Conservation (phyloP, 2,113 vertebrate species). For the Muntiacus muntjak region DNA sequence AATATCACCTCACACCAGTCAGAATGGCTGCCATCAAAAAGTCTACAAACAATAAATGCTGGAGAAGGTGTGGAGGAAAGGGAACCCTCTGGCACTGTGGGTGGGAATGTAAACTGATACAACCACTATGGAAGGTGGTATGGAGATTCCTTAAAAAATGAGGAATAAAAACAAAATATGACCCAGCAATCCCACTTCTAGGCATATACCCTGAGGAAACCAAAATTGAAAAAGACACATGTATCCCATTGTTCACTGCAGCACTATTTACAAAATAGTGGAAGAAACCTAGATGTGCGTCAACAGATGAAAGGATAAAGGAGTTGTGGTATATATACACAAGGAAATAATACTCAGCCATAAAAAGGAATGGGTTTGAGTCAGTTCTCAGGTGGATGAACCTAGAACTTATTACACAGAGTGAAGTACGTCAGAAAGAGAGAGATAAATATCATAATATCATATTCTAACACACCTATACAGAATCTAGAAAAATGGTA, state of each 20-base stretch:
- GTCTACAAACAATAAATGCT: background rate
- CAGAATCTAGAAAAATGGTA: background rate
- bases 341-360: background rate
- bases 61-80: background rate
- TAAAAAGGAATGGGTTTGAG: background rate
- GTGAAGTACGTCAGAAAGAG: background rate
- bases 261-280: background rate
- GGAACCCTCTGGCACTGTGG: background rate
- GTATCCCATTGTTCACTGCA: background rate
- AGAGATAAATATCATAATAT: background rate
- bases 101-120: background rate
- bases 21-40: background rate
- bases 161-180: background rate
- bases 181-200: accelerated
- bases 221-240: background rate
- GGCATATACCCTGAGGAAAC: background rate
- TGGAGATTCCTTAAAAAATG: background rate
- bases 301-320: background rate
- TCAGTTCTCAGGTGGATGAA: background rate
- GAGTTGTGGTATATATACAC: background rate
- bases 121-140: background rate
- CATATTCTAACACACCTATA: background rate
- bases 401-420: background rate
- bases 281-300: background rate
- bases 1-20: background rate